Evolutionary conservation across 2,888 invertebrate species (phyloP).

Genomic region (Maniola hyperantus): DNA sequence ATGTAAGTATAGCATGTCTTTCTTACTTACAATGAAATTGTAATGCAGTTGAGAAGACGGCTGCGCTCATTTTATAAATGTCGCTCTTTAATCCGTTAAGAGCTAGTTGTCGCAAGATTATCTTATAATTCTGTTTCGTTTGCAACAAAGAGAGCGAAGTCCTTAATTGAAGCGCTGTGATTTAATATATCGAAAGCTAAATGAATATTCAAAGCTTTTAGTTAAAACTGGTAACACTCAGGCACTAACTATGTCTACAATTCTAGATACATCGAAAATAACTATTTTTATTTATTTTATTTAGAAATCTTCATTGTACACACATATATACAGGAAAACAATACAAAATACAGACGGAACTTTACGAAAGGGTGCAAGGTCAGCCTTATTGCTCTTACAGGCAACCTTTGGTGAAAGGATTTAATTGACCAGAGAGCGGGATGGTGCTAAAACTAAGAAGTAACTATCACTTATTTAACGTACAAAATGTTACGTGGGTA

Average conservation of each 20-base stretch:
- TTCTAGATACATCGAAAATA: background rate
- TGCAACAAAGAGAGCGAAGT: conserved; percentile 17
- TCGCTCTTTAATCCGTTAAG: conserved; percentile 21
- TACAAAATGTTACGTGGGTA: too few species aligned
- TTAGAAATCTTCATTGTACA: too few species aligned
- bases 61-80: conserved; percentile 22
- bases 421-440: too few species aligned
- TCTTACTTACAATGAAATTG: conserved; percentile 6
- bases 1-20: background rate
- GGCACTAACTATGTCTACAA: background rate
- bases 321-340: too few species aligned
- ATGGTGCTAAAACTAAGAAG: too few species aligned
- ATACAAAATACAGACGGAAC: too few species aligned
- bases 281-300: too few species aligned
- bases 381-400: too few species aligned
- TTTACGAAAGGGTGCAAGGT: too few species aligned
- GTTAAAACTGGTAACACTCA: background rate
- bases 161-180: conserved; percentile 19
- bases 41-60: conserved; percentile 11
- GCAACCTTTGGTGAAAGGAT: too few species aligned
- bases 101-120: conserved; percentile 27
- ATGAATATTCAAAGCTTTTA: conserved; percentile 17
- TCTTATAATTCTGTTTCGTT: conserved; percentile 16
- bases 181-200: conserved; percentile 16
- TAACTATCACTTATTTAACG: too few species aligned